Evolutionary conservation across 2,797 vertebrate genomes (phyloP).

Genomic region (Dendrocincla tyrannina): DNA sequence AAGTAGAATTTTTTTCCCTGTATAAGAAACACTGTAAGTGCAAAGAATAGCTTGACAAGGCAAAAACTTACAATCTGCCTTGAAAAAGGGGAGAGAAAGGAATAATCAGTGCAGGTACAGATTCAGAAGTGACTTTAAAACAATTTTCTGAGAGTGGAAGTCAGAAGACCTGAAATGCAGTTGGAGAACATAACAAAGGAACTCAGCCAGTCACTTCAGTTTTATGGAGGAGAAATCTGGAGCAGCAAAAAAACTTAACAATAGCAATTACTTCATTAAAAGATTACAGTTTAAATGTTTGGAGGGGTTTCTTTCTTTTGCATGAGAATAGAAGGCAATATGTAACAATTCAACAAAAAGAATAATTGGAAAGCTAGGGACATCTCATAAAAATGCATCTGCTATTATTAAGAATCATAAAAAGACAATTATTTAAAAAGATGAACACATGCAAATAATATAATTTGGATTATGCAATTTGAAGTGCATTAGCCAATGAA

Average conservation of each 20-base stretch:
- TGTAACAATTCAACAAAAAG: neutral
- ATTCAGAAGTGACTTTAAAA: neutral
- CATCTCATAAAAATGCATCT: neutral
- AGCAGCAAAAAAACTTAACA: neutral
- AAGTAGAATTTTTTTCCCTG: neutral
- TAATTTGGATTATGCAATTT: conserved; percentile 3
- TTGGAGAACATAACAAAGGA: neutral
- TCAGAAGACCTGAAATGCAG: neutral
- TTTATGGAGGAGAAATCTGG: neutral
- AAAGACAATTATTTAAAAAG: neutral
- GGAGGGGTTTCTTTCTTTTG: neutral
- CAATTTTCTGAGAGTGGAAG: neutral
- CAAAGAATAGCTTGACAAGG: neutral
- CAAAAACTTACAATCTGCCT: neutral
- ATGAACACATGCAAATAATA: neutral
- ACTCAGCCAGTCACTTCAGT: neutral
- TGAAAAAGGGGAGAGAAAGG: neutral
- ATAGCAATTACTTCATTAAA: neutral
- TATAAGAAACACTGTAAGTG: neutral
- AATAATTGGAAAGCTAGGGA: neutral
- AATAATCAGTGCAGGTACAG: neutral
- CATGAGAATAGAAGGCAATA: neutral
- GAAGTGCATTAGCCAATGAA: neutral
- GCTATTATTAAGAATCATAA: neutral
- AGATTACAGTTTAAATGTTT: neutral